Conservation (phyloP, 1,140 invertebrate genomes). For the Penaeus chinensis region DNA sequence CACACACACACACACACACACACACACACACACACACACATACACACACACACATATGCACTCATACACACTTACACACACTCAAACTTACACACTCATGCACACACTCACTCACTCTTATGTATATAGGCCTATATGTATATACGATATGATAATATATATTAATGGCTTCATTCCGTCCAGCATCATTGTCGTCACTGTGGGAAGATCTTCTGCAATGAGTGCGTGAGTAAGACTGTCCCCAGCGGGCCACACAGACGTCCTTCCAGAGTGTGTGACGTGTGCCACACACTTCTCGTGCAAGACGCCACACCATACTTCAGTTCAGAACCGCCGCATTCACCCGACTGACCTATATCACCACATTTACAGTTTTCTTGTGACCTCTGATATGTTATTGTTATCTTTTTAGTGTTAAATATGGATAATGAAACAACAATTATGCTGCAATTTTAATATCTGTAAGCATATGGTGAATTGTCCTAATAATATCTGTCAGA, state of each 20-base stretch:
- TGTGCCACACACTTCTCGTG: constrained; percentile 96
- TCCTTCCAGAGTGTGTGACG: constrained; percentile 91
- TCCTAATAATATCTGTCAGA: too few species aligned
- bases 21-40: too few species aligned
- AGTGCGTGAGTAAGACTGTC: constrained; percentile 85
- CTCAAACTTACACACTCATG: too few species aligned
- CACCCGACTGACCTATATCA: constrained; percentile 39
- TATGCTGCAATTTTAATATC: too few species aligned
- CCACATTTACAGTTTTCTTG: neutral
- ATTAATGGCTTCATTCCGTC: constrained; percentile 12
- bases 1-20: too few species aligned
- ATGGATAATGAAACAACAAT: too few species aligned
- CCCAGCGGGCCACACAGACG: constrained; percentile 86
- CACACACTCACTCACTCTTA: too few species aligned
- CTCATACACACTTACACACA: too few species aligned
- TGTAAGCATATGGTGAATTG: too few species aligned
- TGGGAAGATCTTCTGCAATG: constrained; percentile 92
- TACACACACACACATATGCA: too few species aligned
- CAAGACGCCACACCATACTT: constrained; percentile 95
- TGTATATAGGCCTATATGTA: too few species aligned
- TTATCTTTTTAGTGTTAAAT: neutral
- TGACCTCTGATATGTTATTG: neutral
- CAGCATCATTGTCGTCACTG: constrained; percentile 94
- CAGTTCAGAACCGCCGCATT: constrained; percentile 63
- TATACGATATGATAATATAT: neutral